A percentile compares a stretch with the other conserved stretches of the same genome.
Conservation (phyloP, 2,888 invertebrate species). For the Melinaea menophilus region DNA sequence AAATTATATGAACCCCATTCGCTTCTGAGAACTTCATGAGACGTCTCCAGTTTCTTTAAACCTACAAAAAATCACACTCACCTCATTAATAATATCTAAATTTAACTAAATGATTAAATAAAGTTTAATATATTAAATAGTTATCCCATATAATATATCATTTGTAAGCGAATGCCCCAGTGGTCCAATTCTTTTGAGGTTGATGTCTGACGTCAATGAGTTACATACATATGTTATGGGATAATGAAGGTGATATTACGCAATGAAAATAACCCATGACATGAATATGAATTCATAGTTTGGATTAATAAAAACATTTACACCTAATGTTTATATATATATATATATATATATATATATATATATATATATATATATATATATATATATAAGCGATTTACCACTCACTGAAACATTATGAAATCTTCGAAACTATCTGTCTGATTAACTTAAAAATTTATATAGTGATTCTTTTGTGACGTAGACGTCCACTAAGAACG, state of each 20-base stretch:
- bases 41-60: constrained; percentile 53
- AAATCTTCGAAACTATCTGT: no score
- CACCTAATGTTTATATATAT: not conserved
- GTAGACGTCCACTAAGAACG: no score
- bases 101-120: no score
- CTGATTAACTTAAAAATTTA: no score
- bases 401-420: no score
- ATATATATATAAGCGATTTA: no score
- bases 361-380: no score
- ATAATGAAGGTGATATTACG: constrained; percentile 49
- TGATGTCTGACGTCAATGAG: constrained; percentile 65
- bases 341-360: constrained; percentile 44
- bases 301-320: no score
- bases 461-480: no score
- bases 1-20: constrained; percentile 32
- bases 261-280: constrained; percentile 53
- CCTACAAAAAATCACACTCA: constrained; percentile 41
- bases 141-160: no score
- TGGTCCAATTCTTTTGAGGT: constrained; percentile 62
- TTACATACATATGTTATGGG: constrained; percentile 35
- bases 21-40: constrained; percentile 43
- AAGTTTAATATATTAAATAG: no score
- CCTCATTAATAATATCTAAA: not conserved
- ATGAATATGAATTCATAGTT: constrained; percentile 26
- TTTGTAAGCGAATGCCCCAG: constrained; percentile 45